Percentiles rank a stretch among this genome's conserved stretches.
Evolutionary conservation across 2,113 vertebrate genomes (phyloP).

Genomic region (Paramisgurnus dabryanus): DNA sequence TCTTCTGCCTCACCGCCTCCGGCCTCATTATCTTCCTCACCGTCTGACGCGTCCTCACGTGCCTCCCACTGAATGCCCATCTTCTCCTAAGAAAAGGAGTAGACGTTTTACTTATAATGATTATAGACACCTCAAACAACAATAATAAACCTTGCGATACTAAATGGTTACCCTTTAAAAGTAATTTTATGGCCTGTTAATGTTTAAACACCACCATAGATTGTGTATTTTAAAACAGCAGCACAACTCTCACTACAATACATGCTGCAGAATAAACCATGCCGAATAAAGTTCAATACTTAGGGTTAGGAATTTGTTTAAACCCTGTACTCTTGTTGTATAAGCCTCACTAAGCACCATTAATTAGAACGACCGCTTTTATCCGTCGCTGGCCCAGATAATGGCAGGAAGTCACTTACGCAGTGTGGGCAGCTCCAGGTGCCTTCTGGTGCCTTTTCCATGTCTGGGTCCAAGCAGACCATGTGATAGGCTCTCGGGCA

Average conservation of each 20-base stretch:
- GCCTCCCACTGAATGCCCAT: constrained; percentile 99
- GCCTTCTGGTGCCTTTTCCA: constrained; percentile 98
- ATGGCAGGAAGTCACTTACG: constrained; percentile 75
- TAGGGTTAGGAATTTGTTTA: too few species aligned
- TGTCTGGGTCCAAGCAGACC: constrained; percentile 98
- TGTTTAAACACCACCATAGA: too few species aligned
- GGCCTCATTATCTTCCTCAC: constrained; percentile 84
- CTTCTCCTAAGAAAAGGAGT: constrained; percentile 82
- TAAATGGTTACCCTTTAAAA: too few species aligned
- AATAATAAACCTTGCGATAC: not conserved
- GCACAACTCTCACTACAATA: too few species aligned
- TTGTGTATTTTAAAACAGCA: too few species aligned
- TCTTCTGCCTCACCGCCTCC: constrained; percentile 84
- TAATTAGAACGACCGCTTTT: not conserved
- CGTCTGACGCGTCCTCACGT: constrained; percentile 89
- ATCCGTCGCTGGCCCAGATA: not conserved
- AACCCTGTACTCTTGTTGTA: too few species aligned
- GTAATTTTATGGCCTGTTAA: too few species aligned
- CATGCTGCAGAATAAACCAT: too few species aligned
- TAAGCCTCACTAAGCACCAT: too few species aligned
- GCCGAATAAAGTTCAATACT: too few species aligned
- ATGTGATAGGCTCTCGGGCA: constrained; percentile 98
- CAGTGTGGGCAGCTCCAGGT: constrained; percentile 99
- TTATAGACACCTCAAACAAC: not conserved
- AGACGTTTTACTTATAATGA: not conserved